Evolutionary conservation across 2,888 invertebrate species (phyloP).

Genomic region (Catocala nupta): DNA sequence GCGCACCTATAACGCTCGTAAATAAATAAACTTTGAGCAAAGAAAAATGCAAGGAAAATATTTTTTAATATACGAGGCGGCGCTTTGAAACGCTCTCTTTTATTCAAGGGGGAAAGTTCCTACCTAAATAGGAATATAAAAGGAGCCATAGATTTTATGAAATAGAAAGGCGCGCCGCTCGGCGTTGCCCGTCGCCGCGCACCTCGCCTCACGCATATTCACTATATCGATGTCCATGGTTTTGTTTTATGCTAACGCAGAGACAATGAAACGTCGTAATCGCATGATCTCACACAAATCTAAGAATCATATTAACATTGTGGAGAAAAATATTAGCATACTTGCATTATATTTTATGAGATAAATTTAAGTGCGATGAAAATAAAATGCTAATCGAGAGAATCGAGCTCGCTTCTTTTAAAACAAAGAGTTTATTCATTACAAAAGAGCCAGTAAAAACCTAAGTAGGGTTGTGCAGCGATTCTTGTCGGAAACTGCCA

Average conservation of each 20-base stretch:
- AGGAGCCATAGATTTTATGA: conserved; percentile 57
- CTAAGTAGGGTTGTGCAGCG: conserved; percentile 55
- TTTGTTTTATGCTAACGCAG: too few relatives aligned
- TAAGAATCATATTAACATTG: too few relatives aligned
- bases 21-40: conserved; percentile 53
- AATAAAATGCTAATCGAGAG: conserved; percentile 53
- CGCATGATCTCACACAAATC: too few relatives aligned
- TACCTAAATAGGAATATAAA: conserved; percentile 64
- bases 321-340: conserved; percentile 39
- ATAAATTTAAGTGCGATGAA: conserved; percentile 49
- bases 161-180: conserved; percentile 45
- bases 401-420: conserved; percentile 44
- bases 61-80: conserved; percentile 67
- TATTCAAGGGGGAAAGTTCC: conserved; percentile 66
- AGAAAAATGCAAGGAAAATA: conserved; percentile 60
- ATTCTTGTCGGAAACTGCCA: conserved; percentile 51
- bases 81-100: conserved; percentile 61
- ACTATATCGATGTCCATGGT: too few relatives aligned
- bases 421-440: conserved; percentile 62
- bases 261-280: too few relatives aligned
- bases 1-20: conserved; percentile 40
- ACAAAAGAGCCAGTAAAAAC: conserved; percentile 58
- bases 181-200: too few relatives aligned
- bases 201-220: too few relatives aligned
- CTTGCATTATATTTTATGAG: conserved; percentile 41